Evolutionary conservation across 2,113 vertebrate species (phyloP).

Genomic region (Zosterops borbonicus): DNA sequence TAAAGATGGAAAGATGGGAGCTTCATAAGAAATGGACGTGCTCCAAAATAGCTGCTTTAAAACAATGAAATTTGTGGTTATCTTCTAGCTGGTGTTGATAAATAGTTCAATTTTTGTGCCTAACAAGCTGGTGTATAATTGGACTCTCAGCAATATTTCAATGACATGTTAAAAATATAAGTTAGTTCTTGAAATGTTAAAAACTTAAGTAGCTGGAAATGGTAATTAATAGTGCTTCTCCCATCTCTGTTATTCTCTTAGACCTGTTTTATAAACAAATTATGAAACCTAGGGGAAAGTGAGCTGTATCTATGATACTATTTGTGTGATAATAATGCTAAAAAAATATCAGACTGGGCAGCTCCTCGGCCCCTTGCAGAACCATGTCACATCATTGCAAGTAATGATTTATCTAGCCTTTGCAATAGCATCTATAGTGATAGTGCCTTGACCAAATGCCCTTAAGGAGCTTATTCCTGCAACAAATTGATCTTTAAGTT

Average conservation of each 20-base stretch:
- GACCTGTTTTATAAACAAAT: background rate
- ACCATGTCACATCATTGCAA: background rate
- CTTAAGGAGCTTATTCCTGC: constrained; percentile 16
- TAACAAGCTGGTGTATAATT: background rate
- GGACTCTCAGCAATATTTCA: background rate
- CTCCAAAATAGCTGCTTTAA: background rate
- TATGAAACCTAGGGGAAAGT: background rate
- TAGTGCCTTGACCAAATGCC: background rate
- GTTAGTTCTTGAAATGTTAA: background rate
- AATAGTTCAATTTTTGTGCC: background rate
- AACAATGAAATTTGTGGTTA: background rate
- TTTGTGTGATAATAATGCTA: background rate
- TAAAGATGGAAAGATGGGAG: background rate
- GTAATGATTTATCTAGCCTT: background rate
- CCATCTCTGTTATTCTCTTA: background rate
- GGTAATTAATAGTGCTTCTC: background rate
- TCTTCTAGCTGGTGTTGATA: background rate
- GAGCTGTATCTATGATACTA: background rate
- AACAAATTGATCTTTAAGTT: constrained; percentile 49
- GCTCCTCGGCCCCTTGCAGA: background rate
- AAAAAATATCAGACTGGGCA: background rate
- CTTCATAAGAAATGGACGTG: background rate
- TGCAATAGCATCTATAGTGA: background rate
- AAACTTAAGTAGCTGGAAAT: background rate
- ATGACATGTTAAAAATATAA: background rate